Base-by-base conservation (phyloP, 2,113 vertebrate species). In the Gymnarchus niloticus region DNA sequence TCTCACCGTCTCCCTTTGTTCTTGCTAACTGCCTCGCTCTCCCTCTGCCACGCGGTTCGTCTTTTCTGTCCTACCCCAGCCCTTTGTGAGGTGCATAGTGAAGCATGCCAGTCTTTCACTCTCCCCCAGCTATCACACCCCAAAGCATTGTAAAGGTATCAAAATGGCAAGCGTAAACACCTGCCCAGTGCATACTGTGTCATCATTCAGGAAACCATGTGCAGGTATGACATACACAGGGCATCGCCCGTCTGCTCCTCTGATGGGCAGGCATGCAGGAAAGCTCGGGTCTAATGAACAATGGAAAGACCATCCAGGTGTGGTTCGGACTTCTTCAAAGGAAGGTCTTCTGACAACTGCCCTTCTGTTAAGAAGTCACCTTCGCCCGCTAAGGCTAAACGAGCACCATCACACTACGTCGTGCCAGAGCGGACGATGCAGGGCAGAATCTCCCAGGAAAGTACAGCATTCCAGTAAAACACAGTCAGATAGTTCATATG, bases 181-280 rank as follows among this genome's bases (percentile, higher is more conserved):
- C 86, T 87, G 12, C 56, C 87, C 87, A 83, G 85, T 88, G 88
- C 86, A 90, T 92, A 89, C 90, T 92, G 90, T 93, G 91, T 92
- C 83, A 87, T 92, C 94, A 93, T 94, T 93, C 90, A 90, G 92
- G 90, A 65, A 69, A 86, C 57, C 83, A 59, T 51, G 89, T 59
- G 49, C 85, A 86, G 87, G 85, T 90, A 88, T 59, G 61, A 48
- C 82, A 80, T 87, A 87, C 86, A 33, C 59, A 83, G 80, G 56
- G 87, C 83, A 90, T 91, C 89, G 92, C 92, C 93, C 90, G 84
- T 92, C 52, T 2, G 17, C 51, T 82, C 82, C 84, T 80, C 86
- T 86, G 81, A 65, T 37, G 48, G 14, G 76, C 37, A 41, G 23
- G 80, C 49, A 33, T 48, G 51, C 78, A 33, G 23, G 46, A 19